A percentile compares a stretch with the other conserved stretches of the same genome.
These are phyloP conservation scores for Malurus elegans DNA, from an alignment of 2,113 vertebrate species.

Conservation along the genomic window DNA sequence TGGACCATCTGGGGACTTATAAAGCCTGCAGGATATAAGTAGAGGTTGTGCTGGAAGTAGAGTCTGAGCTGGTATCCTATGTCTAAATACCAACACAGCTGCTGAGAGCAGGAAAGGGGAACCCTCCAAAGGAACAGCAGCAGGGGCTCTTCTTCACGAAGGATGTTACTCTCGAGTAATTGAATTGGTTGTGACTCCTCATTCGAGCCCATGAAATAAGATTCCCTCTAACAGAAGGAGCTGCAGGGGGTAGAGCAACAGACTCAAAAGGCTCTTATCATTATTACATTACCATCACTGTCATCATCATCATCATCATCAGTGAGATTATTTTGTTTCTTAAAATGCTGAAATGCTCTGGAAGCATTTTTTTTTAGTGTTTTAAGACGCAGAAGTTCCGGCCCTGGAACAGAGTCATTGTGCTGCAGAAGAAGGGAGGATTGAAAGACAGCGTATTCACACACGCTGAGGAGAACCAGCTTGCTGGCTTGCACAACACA, in stretches of 20 bases:
- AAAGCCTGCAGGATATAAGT: constrained; percentile 30
- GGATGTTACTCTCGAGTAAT: constrained; percentile 43
- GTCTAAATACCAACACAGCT: constrained; percentile 69
- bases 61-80: constrained; percentile 61
- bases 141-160: constrained; percentile 23
- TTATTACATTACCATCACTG: neutral
- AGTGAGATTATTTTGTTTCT: neutral
- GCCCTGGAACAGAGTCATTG: neutral
- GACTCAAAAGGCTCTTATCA: neutral
- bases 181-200: constrained; percentile 32
- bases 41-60: constrained; percentile 49
- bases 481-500: neutral
- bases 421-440: neutral
- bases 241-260: neutral
- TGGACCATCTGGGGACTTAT: constrained; percentile 63
- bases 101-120: constrained; percentile 53
- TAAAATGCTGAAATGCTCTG: neutral
- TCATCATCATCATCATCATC: neutral
- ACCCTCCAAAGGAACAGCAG: constrained; percentile 5
- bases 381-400: neutral
- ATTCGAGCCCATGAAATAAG: constrained; percentile 45
- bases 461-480: neutral
- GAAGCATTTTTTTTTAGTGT: neutral
- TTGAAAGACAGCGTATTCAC: neutral
- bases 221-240: constrained; percentile 6